A percentile compares a stretch with the other conserved stretches of the same genome.
phyloP scores from a whole-genome alignment of 35 echinoderm and acorn worm species.

The Lytechinus pictus region DNA sequence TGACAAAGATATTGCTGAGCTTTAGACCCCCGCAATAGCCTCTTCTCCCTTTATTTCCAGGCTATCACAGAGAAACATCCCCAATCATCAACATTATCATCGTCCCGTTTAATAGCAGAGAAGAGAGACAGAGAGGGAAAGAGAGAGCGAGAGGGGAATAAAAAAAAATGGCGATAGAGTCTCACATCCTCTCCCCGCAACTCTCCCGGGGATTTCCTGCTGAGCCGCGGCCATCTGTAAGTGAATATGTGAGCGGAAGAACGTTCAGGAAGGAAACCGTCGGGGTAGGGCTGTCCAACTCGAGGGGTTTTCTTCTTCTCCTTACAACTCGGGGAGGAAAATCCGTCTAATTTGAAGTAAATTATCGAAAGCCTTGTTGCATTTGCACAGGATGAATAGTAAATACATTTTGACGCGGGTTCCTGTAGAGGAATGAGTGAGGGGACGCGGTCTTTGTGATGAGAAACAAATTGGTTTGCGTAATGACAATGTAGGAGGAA shows the following conservation, averaged over 20 bases:
- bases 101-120: conserved; percentile 8
- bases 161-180: conserved; percentile 42
- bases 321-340: conserved; percentile 9
- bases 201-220: conserved; percentile 41
- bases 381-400: conserved; percentile 52
- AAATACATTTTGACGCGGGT: conserved; percentile 57
- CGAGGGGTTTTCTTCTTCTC: conserved; percentile 28
- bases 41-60: conserved; percentile 28
- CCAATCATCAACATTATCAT: conserved; percentile 39
- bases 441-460: background rate
- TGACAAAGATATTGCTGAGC: background rate
- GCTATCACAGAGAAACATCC: conserved; percentile 26
- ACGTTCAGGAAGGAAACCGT: conserved; percentile 45
- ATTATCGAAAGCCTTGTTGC: conserved; percentile 56
- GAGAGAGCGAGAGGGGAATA: background rate
- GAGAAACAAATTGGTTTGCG: background rate
- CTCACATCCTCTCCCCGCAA: conserved; percentile 56
- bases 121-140: conserved; percentile 2
- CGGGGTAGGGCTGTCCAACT: conserved; percentile 51
- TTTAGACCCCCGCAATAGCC: background rate
- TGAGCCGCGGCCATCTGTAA: conserved; percentile 52
- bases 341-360: conserved; percentile 55
- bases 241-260: conserved; percentile 53
- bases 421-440: background rate
- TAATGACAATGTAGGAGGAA: background rate